Evolutionary conservation across 2,113 vertebrate genomes (phyloP).

Genomic region (Nansenia antarctica): DNA sequence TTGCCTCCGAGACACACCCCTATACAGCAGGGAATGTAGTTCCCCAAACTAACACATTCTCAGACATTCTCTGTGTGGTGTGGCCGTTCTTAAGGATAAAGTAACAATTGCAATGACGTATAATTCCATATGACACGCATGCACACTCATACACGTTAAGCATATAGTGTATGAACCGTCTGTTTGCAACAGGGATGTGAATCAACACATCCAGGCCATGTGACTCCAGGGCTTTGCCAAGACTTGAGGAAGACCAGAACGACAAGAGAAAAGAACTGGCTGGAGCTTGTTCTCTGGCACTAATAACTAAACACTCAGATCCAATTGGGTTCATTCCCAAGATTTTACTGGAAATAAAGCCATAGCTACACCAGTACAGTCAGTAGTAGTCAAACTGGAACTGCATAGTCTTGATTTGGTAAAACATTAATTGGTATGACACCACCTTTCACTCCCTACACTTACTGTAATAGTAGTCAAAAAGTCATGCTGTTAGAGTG

Average conservation of each 20-base stretch:
- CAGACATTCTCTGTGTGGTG: neutral
- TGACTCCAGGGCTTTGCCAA: conserved; percentile 10
- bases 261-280: conserved; percentile 19
- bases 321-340: neutral
- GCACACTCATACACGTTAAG: neutral
- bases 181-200: conserved; percentile 32
- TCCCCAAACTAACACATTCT: conserved; percentile 36
- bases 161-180: conserved; percentile 4
- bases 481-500: neutral
- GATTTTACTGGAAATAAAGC: neutral
- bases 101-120: conserved; percentile 13
- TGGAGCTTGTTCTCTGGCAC: conserved; percentile 1
- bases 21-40: conserved; percentile 11
- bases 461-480: neutral
- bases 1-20: conserved; percentile 35
- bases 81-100: conserved; percentile 10
- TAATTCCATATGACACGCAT: conserved; percentile 11
- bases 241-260: conserved; percentile 21
- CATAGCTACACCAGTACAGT: neutral
- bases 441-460: neutral
- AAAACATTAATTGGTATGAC: neutral
- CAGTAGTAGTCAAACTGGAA: neutral
- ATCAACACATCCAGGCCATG: conserved; percentile 13
- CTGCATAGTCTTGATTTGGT: neutral
- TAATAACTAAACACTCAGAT: conserved; percentile 1